Evolutionary conservation across 2,797 vertebrate species (phyloP), one percentile per base, ranked within the genome.

Genomic region (Sebastes steindachneri): DNA sequence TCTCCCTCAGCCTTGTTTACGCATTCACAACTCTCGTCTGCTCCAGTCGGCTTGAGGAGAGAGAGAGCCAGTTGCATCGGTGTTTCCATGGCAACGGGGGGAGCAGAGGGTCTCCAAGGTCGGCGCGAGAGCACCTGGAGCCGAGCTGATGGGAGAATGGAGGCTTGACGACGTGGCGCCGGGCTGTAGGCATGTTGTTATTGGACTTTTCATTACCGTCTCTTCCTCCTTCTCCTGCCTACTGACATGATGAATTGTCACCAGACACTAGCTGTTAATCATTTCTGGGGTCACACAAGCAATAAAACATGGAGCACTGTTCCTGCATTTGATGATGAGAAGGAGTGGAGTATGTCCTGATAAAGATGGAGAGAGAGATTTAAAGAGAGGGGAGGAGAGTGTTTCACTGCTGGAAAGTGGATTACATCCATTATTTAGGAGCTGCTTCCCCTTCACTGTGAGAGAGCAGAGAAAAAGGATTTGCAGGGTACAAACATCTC

Each of bases 1-100:
- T 57, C 80, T 64, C 51, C 48, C 68, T 68, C 77, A n/a, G 54
- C 68, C 62, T 60, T 71, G 79, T 88, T 87, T 86, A 81, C 67
- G 25, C 68, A 15, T 84, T 33, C 48, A 66, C 76, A 58, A 62
- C 73, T 84, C 82, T 63, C 9, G 70, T 86, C 80, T 84, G 84
- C 89, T 94, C 82, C 77, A 86, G 90, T 88, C 95, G 94, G 94
- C 94, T 72, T 33, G 57, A 95, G 95, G 94, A 91, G 79, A 63
- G 75, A 63, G 75, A 94, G 90, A 51, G 8, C 94, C 94, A 58
- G 80, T 92, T 94, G 86, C 84, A 84, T 89, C 82, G 80, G 80
- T 88, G 97, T 98, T 98, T 93, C 97, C 96, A 97, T 97, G 96
- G 96, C 95, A 96, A 98, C 96, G 59, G 78, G 9, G 15, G 75